A percentile compares a stretch with the other conserved stretches of the same genome.
These are phyloP conservation scores for Megalopta genalis DNA, from an alignment of 1,140 invertebrate species.

Conservation along the genomic window DNA sequence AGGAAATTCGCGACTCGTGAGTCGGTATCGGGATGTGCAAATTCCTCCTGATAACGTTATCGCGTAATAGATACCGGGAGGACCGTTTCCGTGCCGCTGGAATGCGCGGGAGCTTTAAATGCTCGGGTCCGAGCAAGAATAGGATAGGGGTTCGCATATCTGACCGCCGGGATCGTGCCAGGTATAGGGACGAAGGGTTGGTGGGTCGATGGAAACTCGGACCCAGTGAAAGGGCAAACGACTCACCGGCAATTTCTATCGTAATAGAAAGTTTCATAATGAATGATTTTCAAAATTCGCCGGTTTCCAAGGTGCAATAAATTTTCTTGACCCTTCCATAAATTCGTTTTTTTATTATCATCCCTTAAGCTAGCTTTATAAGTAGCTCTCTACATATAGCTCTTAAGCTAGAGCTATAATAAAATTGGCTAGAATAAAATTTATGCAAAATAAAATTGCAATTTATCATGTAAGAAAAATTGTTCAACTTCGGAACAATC, in stretches of 20 bases:
- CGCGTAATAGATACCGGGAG: slow-evolving; percentile 14
- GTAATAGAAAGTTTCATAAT: not conserved
- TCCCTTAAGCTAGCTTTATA: no score
- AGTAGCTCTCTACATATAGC: no score
- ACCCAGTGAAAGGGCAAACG: not conserved
- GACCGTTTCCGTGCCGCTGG: slow-evolving; percentile 1
- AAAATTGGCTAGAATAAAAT: no score
- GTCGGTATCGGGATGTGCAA: slow-evolving; percentile 62
- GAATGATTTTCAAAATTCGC: not conserved
- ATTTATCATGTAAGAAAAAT: no score
- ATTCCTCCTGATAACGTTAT: slow-evolving; percentile 51
- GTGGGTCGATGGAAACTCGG: not conserved
- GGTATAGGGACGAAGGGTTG: not conserved
- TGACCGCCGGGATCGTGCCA: not conserved
- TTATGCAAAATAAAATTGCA: no score
- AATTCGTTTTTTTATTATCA: no score
- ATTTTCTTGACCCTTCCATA: not conserved
- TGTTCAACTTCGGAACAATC: not conserved
- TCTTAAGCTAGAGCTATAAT: no score
- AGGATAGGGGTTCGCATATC: not conserved
- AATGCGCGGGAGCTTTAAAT: slow-evolving; percentile 16
- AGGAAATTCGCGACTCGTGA: slow-evolving; percentile 67
- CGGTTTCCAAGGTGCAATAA: not conserved
- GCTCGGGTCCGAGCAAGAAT: no score
- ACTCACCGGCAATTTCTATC: not conserved